Base-by-base conservation (phyloP, 2,113 vertebrate species). In the Meleagris gallopavo region DNA sequence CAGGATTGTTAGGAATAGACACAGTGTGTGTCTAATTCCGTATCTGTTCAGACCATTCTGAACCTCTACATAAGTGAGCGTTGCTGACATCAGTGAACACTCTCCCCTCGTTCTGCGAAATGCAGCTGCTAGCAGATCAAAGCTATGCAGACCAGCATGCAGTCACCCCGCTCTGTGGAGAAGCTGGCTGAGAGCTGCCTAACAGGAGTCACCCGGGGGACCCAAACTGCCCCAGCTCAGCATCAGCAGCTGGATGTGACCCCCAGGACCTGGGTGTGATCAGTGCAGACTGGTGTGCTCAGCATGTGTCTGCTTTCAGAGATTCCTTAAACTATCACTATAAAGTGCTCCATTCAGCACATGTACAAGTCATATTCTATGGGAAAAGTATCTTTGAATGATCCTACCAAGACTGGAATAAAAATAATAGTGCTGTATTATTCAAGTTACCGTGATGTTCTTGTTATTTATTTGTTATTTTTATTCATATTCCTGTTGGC, bases 51-150 rank as follows among this genome's bases (percentile, higher is more conserved):
- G n/a, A 11, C 46, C 15, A 13, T 70, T 25, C 32, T 50, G 25
- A 70, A 25, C 24, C 27, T 70, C 67, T 54, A 17, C 7, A 1
- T 8, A 7, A 75, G 13, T 0, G 0, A 82, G 34, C 24, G n/a
- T 38, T 41, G 12, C 0, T 0, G n/a, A 87, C 18, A 25, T 45
- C 41, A 64, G 52, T 48, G 57, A 55, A 65, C 0, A 0, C 12
- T 66, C 34, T 66, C 25, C 25, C 54, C 20, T 45, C 5, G 1
- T 30, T 60, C 30, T 70, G 50, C 0, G 1, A 48, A 87, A 38
- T 25, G 24, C 40, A 46, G 61, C 27, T 45, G 18, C 45, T 7
- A 11, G 32, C 13, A 66, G 32, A 50, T 22, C 58, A 43, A 81
- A 38, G 48, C 22, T 12, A 24, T 24, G 22, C 48, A 50, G 16